Evolutionary conservation across 2,797 vertebrate species (phyloP).

Genomic region (Ciconia nigra): DNA sequence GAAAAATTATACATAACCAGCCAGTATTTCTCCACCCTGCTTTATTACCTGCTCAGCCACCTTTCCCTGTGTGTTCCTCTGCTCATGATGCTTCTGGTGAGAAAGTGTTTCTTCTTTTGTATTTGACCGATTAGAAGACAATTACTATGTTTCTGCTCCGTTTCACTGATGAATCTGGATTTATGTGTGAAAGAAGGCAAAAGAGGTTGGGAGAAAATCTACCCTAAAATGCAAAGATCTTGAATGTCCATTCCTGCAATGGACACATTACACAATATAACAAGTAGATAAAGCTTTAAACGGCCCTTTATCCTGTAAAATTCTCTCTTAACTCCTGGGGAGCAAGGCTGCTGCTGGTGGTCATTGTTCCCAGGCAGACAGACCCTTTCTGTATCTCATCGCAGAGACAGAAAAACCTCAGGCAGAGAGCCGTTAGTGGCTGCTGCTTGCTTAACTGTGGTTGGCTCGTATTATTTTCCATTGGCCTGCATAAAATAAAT

Average conservation of each 20-base stretch:
- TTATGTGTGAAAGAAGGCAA: not conserved
- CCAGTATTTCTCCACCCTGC: not conserved
- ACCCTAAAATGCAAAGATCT: not conserved
- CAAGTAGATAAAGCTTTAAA: not conserved
- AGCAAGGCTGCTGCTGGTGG: not conserved
- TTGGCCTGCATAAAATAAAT: not conserved
- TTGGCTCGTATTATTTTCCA: not conserved
- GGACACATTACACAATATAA: not conserved
- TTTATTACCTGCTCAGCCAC: not conserved
- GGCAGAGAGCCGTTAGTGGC: not conserved
- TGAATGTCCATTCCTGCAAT: not conserved
- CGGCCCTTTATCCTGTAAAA: not conserved
- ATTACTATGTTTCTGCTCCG: not conserved
- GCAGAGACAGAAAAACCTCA: not conserved
- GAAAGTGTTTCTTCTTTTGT: not conserved
- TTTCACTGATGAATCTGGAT: not conserved
- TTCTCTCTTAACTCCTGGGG: not conserved
- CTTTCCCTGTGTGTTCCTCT: not conserved
- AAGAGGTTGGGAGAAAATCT: not conserved
- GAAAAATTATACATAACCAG: not conserved
- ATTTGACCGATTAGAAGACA: not conserved
- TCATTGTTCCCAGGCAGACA: not conserved
- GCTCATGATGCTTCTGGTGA: not conserved
- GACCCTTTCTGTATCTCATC: not conserved
- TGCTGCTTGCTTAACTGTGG: not conserved